These are phyloP conservation scores for Meandrusa payeni DNA, from an alignment of 2,888 invertebrate species.

Conservation along the genomic window DNA sequence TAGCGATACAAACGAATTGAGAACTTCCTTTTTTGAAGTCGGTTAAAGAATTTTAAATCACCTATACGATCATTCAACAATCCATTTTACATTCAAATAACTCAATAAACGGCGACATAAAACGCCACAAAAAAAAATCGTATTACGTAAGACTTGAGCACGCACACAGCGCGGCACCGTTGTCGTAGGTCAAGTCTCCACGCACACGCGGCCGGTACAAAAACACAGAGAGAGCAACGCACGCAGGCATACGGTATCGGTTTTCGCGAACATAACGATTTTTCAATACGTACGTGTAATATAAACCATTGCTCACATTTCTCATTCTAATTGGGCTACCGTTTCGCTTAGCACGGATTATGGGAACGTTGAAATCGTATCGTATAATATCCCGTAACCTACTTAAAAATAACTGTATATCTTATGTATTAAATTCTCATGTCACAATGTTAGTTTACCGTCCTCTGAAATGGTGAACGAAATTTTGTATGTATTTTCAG, in stretches of 20 bases:
- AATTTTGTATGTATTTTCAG: too few relatives aligned
- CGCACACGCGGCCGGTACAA: conserved; percentile 35
- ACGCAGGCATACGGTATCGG: conserved; percentile 53
- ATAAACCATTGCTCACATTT: conserved; percentile 30
- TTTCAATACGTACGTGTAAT: conserved; percentile 34
- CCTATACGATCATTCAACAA: too few relatives aligned
- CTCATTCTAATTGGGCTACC: conserved; percentile 32
- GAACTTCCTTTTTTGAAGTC: too few relatives aligned
- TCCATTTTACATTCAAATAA: conserved; percentile 12
- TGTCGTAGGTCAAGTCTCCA: conserved; percentile 47
- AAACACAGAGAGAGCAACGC: conserved; percentile 53
- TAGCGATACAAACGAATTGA: too few relatives aligned
- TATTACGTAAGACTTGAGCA: conserved; percentile 55
- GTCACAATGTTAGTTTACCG: too few relatives aligned
- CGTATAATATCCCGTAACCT: too few relatives aligned
- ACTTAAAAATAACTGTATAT: too few relatives aligned
- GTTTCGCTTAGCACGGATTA: conserved; percentile 21
- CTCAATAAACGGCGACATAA: conserved; percentile 17
- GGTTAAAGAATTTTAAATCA: too few relatives aligned
- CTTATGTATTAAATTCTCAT: too few relatives aligned
- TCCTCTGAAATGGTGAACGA: too few relatives aligned
- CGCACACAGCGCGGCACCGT: conserved; percentile 37
- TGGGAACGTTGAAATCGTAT: neutral
- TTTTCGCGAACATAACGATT: conserved; percentile 53
- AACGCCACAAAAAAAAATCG: conserved; percentile 32